Evolutionary conservation across 2,888 invertebrate species (phyloP).

Genomic region (Steinernema carpocapsae): DNA sequence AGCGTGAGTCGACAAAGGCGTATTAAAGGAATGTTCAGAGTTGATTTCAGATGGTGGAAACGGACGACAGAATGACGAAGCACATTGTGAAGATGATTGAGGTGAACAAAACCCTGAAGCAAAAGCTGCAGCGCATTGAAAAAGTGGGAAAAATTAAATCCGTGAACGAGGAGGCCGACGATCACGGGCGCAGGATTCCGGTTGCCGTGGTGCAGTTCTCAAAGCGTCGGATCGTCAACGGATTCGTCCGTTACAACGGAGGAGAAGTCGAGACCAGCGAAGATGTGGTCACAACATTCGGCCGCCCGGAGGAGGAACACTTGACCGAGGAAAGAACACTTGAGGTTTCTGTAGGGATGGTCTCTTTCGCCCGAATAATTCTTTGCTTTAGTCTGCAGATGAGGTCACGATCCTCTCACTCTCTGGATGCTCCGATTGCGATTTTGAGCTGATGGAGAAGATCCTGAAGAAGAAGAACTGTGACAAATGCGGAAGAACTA

Average conservation of each 20-base stretch:
- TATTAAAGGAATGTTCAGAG: neutral
- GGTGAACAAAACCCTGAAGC: neutral
- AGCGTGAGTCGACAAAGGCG: neutral
- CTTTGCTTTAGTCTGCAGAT: neutral
- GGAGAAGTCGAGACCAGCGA: neutral
- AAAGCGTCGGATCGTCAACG: slow-evolving; percentile 10
- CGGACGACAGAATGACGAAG: neutral
- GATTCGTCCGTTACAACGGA: neutral
- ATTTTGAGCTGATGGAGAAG: neutral
- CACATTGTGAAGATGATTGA: slow-evolving; percentile 18
- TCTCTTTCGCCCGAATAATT: neutral
- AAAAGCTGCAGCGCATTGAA: neutral
- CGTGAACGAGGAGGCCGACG: neutral
- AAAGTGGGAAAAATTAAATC: neutral
- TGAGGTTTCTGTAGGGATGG: neutral
- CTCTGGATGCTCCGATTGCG: neutral
- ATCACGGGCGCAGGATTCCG: neutral
- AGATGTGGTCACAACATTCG: neutral
- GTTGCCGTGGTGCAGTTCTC: slow-evolving; percentile 20
- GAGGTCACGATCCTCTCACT: neutral
- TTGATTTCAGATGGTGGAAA: neutral
- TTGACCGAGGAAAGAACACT: neutral
- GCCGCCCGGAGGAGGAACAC: neutral
- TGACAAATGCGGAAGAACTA: neutral
- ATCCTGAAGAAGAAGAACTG: neutral